Percentiles rank a stretch among this genome's conserved stretches.
Conservation (phyloP, 1,140 invertebrate species). For the Oppia nitens region DNA sequence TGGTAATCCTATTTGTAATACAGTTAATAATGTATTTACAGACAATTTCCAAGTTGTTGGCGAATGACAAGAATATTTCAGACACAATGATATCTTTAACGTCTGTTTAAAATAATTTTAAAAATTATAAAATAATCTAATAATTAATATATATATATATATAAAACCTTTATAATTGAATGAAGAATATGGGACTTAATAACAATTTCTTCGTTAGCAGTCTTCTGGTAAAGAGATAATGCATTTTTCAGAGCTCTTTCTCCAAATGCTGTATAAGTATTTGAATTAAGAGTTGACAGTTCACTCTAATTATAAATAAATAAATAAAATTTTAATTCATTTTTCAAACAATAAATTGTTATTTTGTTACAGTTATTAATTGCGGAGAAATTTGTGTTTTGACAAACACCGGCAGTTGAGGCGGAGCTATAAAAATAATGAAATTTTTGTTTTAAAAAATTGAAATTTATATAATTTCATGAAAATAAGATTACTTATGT, state of each 20-base stretch:
- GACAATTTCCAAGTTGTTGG: constrained; percentile 70
- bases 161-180: constrained; percentile 47
- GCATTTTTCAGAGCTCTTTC: constrained; percentile 64
- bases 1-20: constrained; percentile 67
- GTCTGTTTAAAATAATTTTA: constrained; percentile 29
- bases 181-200: constrained; percentile 56
- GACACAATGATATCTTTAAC: constrained; percentile 50
- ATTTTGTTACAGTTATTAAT: not conserved
- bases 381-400: constrained; percentile 7
- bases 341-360: not conserved
- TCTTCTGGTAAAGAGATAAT: constrained; percentile 61
- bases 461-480: too few relatives aligned
- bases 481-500: constrained; percentile 20
- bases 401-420: constrained; percentile 3
- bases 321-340: not conserved
- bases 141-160: not conserved
- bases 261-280: constrained; percentile 40
- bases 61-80: constrained; percentile 66
- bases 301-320: constrained; percentile 4
- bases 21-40: constrained; percentile 53
- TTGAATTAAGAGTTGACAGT: not conserved
- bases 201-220: constrained; percentile 50
- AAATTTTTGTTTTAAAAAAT: too few relatives aligned
- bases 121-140: not conserved
- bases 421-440: constrained; percentile 8